Evolutionary conservation across 2,888 invertebrate species (phyloP).

Genomic region (Tineola bisselliella): DNA sequence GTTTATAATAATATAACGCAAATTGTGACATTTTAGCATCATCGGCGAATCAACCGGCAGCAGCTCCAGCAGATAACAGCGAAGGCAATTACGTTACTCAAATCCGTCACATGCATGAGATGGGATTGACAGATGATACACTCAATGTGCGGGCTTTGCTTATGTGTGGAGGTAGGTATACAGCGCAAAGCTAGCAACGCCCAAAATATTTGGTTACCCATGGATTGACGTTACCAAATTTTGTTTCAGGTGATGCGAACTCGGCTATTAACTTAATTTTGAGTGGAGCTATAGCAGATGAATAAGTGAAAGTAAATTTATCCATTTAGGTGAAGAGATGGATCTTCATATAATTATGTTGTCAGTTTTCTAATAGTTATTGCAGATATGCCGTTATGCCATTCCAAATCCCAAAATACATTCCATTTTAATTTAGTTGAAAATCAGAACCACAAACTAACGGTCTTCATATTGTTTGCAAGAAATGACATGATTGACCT

Average conservation of each 20-base stretch:
- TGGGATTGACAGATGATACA: constrained; percentile 87
- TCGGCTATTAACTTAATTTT: constrained; percentile 92
- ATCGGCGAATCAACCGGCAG: constrained; percentile 28
- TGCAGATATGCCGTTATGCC: too few relatives aligned
- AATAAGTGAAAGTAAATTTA: constrained; percentile 22
- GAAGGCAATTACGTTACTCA: constrained; percentile 53
- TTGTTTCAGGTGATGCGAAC: constrained; percentile 80
- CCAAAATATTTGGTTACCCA: too few relatives aligned
- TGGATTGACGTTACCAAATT: background rate
- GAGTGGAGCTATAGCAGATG: constrained; percentile 57
- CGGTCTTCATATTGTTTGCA: too few relatives aligned
- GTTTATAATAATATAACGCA: background rate
- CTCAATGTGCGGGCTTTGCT: constrained; percentile 86
- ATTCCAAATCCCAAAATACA: background rate
- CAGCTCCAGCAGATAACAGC: constrained; percentile 26
- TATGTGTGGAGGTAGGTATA: constrained; percentile 64
- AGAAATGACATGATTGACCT: too few relatives aligned
- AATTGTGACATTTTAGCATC: constrained; percentile 28
- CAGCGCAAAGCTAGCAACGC: too few relatives aligned
- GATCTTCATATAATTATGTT: background rate
- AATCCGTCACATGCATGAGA: constrained; percentile 85
- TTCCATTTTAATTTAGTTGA: background rate
- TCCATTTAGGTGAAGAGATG: background rate
- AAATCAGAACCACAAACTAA: background rate
- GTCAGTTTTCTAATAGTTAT: background rate